Evolutionary conservation across 2,888 invertebrate species (phyloP).

Genomic region (Trachelus troglodyta): DNA sequence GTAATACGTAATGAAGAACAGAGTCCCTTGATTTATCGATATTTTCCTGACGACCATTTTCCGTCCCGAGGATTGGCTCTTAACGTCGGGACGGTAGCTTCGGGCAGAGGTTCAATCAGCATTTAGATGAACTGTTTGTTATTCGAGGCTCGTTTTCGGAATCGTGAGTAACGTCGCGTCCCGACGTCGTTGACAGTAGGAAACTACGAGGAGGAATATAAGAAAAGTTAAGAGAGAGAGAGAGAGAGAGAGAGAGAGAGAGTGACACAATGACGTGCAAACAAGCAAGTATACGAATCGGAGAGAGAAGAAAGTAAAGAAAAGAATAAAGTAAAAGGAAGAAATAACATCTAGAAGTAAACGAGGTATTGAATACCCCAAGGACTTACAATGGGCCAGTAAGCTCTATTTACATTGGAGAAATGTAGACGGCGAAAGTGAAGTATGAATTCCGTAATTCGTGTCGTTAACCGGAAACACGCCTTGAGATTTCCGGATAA

Average conservation of each 20-base stretch:
- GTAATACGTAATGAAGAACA: neutral
- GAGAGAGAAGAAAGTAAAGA: constrained; percentile 15
- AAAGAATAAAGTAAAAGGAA: neutral
- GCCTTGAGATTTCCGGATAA: neutral
- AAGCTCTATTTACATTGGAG: neutral
- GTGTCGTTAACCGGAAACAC: neutral
- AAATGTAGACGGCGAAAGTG: neutral
- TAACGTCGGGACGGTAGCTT: neutral
- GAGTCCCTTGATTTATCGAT: neutral
- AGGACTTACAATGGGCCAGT: neutral
- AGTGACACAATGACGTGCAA: neutral
- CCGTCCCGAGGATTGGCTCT: neutral
- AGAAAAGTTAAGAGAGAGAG: neutral
- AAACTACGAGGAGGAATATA: neutral
- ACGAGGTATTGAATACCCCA: neutral
- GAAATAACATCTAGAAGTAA: neutral
- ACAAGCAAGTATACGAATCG: constrained; percentile 14
- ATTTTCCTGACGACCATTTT: neutral
- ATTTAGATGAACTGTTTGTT: constrained; percentile 7
- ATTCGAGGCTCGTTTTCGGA: neutral
- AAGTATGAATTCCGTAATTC: neutral
- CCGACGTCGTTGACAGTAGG: neutral
- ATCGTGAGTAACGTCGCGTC: neutral
- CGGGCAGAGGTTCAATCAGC: neutral
- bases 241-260: no score